Evolutionary conservation across 92 coral and sea anemone species (phyloP), one percentile per base, ranked within the genome.

Genomic region (Phymanthus crucifer): DNA sequence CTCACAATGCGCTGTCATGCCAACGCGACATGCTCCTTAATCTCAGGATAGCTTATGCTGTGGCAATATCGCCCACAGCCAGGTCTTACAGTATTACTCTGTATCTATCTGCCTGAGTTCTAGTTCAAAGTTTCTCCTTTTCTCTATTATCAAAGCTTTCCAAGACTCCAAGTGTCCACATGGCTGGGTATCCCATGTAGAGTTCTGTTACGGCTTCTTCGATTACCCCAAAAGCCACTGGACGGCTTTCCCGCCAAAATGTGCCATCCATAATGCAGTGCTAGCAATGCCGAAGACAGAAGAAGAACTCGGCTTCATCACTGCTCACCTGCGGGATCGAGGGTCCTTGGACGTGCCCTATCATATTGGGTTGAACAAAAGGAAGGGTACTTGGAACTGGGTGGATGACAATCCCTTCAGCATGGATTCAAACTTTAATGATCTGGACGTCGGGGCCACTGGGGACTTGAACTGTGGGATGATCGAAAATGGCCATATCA

Each of bases 201-300:
- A 91, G 61, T 94, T 89, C 40, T 94, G 98, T 78, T 94, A 89
- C 89, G 81, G 87, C 68, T 74, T 91, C 48, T 84, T 81, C n/a
- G 77, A 85, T 46, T 40, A 73, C 24, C 66, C 96, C 14, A 82
- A 70, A 19, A 74, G 74, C 11, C 84, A 73, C 40, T 94, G 95
- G 95, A 78, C 64, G 46, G 89, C 86, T 21, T 78, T 80, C 52
- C 93, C 96, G 19, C 80, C 56, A 61, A 74, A 89, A 56, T 94
- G 98, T 74, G 88, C 93, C 40, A 66, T 36, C 40, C 79, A 81
- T 33, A 88, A 83, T 47, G 93, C 90, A 21, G 75, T 80, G 47
- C 86, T 94, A n/a, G 98, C 98, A 19, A 91, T 94, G 93, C 98
- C 98, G 0, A 94, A 89, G 74, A 87, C 98, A 9, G 89, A 89